Conservation (phyloP, 2,888 invertebrate genomes). For the Drepanosiphum platanoidis region DNA sequence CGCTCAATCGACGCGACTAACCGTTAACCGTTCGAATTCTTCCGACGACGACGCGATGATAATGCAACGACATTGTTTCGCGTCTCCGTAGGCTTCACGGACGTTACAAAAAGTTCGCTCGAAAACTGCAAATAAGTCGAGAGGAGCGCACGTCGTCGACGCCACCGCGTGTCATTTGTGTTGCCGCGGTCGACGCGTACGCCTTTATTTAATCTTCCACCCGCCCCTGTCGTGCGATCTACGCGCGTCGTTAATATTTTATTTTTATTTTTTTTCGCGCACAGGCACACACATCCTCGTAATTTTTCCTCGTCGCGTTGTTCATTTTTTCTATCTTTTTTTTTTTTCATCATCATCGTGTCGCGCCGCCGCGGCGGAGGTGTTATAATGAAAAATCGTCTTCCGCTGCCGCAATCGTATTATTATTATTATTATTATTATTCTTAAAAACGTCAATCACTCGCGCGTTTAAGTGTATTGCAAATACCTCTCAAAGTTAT, state of each 20-base stretch:
- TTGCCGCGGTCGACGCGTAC: background rate
- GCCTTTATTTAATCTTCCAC: background rate
- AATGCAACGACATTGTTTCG: no score
- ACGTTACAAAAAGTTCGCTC: no score
- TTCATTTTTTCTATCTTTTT: background rate
- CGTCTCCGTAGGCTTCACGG: no score
- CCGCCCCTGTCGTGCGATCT: background rate
- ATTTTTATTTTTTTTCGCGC: no score
- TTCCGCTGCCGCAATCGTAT: constrained; percentile 6
- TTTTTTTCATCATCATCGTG: background rate
- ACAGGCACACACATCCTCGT: background rate
- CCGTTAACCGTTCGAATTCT: no score
- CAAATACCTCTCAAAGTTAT: constrained; percentile 60
- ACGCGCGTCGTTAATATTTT: background rate
- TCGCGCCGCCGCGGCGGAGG: no score
- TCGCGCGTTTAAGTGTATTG: constrained; percentile 44
- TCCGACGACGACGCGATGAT: no score
- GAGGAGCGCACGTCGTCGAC: no score
- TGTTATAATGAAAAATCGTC: constrained; percentile 55
- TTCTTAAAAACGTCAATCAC: constrained; percentile 57
- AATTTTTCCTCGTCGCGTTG: background rate
- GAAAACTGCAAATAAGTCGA: no score
- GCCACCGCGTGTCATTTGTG: background rate
- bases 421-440: constrained; percentile 51
- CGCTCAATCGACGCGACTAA: no score